These are phyloP conservation scores for Euthynnus affinis DNA, from an alignment of 2,797 vertebrate species.

Conservation along the genomic window DNA sequence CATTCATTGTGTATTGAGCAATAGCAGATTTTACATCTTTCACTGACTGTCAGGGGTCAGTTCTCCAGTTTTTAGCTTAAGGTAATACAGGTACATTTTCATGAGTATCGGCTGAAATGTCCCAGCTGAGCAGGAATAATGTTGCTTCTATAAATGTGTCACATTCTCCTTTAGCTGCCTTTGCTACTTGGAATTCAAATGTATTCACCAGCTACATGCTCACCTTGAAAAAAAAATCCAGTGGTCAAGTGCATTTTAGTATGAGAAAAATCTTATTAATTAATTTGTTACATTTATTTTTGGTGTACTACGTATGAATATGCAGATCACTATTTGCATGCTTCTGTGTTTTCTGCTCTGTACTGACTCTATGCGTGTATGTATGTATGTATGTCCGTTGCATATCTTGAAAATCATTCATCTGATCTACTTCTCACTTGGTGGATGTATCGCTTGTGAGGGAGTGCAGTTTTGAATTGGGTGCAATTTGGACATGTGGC, in stretches of 20 bases:
- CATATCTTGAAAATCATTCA: too few species aligned
- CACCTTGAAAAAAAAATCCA: constrained; percentile 26
- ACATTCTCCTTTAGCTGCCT: constrained; percentile 16
- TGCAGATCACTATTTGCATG: neutral
- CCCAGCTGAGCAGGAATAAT: constrained; percentile 19
- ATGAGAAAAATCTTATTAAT: constrained; percentile 3
- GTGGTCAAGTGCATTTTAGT: constrained; percentile 3
- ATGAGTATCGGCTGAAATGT: constrained; percentile 3
- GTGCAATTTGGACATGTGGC: too few species aligned
- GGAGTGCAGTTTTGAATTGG: too few species aligned
- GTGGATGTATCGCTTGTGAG: too few species aligned
- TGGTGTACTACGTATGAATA: neutral
- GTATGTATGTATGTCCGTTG: too few species aligned
- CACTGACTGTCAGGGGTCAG: constrained; percentile 15
- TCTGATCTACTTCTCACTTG: too few species aligned
- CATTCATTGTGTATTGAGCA: neutral
- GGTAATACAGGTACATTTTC: constrained; percentile 7
- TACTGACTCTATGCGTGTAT: too few species aligned
- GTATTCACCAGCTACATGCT: constrained; percentile 16
- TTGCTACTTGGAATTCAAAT: constrained; percentile 12
- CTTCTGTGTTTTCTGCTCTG: neutral
- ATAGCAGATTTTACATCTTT: neutral
- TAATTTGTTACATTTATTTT: neutral
- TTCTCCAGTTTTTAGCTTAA: constrained; percentile 3
- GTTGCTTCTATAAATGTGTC: constrained; percentile 20